These are phyloP conservation scores for Tragelaphus imberbis DNA, from an alignment of 2,113 vertebrate genomes.

Conservation along the genomic window DNA sequence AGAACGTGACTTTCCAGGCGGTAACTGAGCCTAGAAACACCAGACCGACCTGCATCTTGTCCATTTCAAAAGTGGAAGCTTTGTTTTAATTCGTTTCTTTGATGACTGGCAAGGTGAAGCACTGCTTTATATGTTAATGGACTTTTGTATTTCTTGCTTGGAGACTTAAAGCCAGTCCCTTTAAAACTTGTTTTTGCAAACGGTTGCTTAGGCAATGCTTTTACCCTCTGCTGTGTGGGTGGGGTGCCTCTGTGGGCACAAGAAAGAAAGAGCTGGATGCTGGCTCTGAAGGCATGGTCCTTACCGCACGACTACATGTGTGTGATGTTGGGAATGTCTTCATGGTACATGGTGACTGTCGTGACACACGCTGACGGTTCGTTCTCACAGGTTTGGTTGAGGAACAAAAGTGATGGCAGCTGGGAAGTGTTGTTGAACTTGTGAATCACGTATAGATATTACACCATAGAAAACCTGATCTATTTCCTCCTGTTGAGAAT, in stretches of 20 bases:
- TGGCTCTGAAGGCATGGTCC: not conserved
- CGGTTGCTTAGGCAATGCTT: not conserved
- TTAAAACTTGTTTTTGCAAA: not conserved
- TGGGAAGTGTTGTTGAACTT: not conserved
- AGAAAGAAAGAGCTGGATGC: not conserved
- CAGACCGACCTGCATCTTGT: not conserved
- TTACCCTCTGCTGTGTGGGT: rapidly evolving
- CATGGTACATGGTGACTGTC: rapidly evolving
- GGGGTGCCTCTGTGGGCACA: rapidly evolving
- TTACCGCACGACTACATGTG: not conserved
- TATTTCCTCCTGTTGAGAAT: not conserved
- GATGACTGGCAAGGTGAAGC: not conserved
- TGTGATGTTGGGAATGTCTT: not conserved
- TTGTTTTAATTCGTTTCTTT: not conserved
- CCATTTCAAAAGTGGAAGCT: not conserved
- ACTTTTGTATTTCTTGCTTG: not conserved
- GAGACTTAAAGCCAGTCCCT: not conserved
- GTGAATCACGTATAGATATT: not conserved
- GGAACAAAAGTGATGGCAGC: not conserved
- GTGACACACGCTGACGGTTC: rapidly evolving
- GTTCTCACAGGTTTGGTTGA: not conserved
- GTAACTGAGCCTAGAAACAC: not conserved
- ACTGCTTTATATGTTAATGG: not conserved
- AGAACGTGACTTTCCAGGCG: not conserved
- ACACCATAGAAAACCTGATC: not conserved